Base-by-base conservation (phyloP, 2,797 vertebrate species). In the Spinus olivaceus region DNA sequence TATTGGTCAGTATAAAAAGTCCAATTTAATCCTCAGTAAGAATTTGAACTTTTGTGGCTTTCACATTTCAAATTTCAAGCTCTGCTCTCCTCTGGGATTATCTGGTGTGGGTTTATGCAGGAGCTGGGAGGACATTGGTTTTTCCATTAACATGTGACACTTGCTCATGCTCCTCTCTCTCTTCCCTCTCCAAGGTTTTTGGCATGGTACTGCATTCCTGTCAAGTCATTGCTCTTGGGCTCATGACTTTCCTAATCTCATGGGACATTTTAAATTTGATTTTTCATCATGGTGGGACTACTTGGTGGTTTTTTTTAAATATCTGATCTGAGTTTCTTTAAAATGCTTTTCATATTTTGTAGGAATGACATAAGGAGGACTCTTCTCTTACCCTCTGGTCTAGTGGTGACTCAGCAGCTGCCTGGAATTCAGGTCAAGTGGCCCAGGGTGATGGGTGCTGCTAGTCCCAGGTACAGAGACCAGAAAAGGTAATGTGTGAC, bases 11-110 rank as follows among this genome's bases (percentile, higher is more conserved):
- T 50, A 15, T 81, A 59, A 71, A 54, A 91, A 83, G 50, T 69
- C n/a, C 41, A 50, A 23, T 89, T 94, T 92, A 87, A 69, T 95
- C 25, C 46, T 74, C 53, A 73, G 73, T 72, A 32, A 81, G 67
- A 80, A 84, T 67, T 60, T 80, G 53, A 81, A 59, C 30, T 89
- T 69, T 6, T n/a, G 30, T 74, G 81, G 24, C 64, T 94, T 92
- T 78, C 27, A 28, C 4, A 5, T 71, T 86, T 80, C 54, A 39
- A 25, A 82, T 19, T 50, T 50, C 35, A 60, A 23, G 46, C 8
- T 14, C n/a, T 81, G 53, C 66, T 83, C 15, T 76, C 39, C 77
- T 76, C n/a, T 44, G 80, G 66, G 50, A 65, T 76, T 32, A 57
- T 32, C n/a, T 80, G 63, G 8, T 82, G 60, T 67, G 76, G 65